Base-by-base conservation (phyloP, 2,797 vertebrate species). In the Hemibagrus guttatus region DNA sequence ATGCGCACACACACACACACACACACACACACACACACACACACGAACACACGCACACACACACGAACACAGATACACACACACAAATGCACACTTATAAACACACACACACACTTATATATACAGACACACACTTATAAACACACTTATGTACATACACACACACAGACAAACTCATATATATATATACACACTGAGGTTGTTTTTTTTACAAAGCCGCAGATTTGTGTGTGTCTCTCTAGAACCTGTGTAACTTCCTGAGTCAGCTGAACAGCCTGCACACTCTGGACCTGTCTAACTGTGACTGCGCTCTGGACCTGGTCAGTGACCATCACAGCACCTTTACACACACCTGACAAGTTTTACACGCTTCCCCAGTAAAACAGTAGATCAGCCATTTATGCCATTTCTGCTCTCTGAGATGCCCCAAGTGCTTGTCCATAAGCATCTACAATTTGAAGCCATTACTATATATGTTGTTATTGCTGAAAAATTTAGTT, bases 211-310 rank as follows among this genome's bases (percentile, higher is more conserved):
- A n/a, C 79, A 7, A 86, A 83, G 46, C 59, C 14, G 8, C 84
- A 61, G n/a, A 66, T 46, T 26, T 83, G 82, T 72, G n/a, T 64
- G 17, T 35, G 0, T 89, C 39, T 81, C 69, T 91, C 52, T 76
- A 99, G 98, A 96, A 95, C 90, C 94, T 99, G 89, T 97, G 97
- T 92, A 97, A 90, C 90, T 99, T 99, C 93, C 93, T 99, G 94
- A 96, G 97, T 89, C 96, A 97, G 87, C 93, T 96, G 21, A 99
- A 99, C 92, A 92, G 93, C 82, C 94, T 99, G 88, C 90, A 95
- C 90, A 95, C 95, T 31, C 93, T 99, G 94, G 98, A 99, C 91
- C 93, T 99, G 91, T 99, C 98, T 83, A 96, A 95, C 93, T 97
- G 96, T 0, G 98, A 99, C 91, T 96, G 97, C 89, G 95, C 97